These are phyloP conservation scores for Manacus vitellinus DNA, from an alignment of 2,113 vertebrate genomes.

Conservation along the genomic window DNA sequence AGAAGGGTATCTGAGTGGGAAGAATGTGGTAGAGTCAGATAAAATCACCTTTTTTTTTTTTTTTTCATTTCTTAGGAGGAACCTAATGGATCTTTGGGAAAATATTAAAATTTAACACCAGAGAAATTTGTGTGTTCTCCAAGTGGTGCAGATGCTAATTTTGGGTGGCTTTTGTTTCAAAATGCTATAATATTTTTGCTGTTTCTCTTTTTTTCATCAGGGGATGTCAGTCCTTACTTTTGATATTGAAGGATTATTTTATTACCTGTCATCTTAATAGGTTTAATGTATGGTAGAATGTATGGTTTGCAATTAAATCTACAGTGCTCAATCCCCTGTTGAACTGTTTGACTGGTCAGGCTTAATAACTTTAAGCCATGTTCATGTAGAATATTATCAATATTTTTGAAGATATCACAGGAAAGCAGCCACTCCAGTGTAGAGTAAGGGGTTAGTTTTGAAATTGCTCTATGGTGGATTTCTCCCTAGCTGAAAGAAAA, in stretches of 20 bases:
- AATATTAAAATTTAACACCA: neutral
- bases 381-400: neutral
- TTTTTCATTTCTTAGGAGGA: neutral
- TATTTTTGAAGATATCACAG: neutral
- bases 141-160: neutral
- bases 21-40: neutral
- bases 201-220: neutral
- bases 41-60: neutral
- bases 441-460: neutral
- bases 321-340: neutral
- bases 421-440: neutral
- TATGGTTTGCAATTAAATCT: neutral
- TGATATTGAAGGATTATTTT: neutral
- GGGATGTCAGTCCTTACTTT: neutral
- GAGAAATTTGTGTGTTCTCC: neutral
- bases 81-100: neutral
- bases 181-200: neutral
- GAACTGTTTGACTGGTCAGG: neutral
- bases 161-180: neutral
- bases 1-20: neutral
- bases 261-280: neutral
- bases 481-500: neutral
- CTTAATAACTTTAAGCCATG: neutral
- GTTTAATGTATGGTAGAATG: neutral
- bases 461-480: neutral